Evolutionary conservation across 2,888 invertebrate genomes (phyloP), one percentile per base, ranked within the genome.

Genomic region (Cosmorhoe ocellata): DNA sequence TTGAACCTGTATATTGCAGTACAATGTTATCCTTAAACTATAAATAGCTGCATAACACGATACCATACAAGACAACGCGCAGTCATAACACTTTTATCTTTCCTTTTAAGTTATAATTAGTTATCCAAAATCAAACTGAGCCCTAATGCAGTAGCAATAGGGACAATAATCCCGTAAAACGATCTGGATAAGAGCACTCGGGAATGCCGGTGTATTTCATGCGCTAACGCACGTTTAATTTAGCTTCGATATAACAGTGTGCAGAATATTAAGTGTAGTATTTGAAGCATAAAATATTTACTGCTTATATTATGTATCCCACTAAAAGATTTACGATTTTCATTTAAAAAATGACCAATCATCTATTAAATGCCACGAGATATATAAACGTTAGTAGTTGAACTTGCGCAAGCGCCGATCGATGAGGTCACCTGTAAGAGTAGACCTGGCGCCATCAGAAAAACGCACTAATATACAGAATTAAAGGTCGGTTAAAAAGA

Each of bases 341-440:
- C 18, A 18, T 18, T 18, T 18, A n/a, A 18, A 18, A 3, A 18
- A 18, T 18, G 4, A 4, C 18, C 2, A 18, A 18, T 18, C 18
- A 18, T 2, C 18, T n/a, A n/a, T n/a, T n/a, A 18, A 18, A 18
- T 18, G 18, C 4, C 18, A 18, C 18, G 18, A 18, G 18, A n/a
- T n/a, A n/a, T n/a, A n/a, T n/a, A n/a, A n/a, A 18, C 18, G 18
- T 18, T 18, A 51, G 37, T 49, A 41, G 37, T 32, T 34, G 51
- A 18, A 38, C 31, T 60, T 63, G 57, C 58, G 57, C 53, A 63
- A 59, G 58, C 46, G 50, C 38, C 45, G 31, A 26, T 28, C 46
- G 37, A 46, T 44, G 48, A 50, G 51, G 47, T 59, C 57, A 61
- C 38, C 42, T 18, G 7, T 33, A 9, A n/a, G 8, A 32, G 43